These are phyloP conservation scores for Pristiophorus japonicus DNA, from an alignment of 2,113 vertebrate genomes.

Conservation along the genomic window DNA sequence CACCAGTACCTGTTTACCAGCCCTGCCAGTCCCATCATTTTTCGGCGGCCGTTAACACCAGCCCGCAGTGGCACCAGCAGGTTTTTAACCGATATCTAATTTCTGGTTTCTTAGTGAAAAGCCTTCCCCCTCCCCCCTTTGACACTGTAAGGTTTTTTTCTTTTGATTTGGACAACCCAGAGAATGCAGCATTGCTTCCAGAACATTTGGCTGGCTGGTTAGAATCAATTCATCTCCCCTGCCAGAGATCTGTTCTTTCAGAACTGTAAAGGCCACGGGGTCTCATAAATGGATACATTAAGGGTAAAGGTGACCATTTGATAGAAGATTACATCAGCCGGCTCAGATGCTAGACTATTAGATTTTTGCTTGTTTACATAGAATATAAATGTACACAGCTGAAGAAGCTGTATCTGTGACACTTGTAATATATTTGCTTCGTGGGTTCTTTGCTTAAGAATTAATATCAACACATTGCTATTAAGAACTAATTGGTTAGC, in stretches of 20 bases:
- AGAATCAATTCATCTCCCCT: background rate
- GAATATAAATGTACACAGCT: background rate
- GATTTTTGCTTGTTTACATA: background rate
- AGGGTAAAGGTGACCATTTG: background rate
- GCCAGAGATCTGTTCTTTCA: background rate
- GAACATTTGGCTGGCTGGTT: background rate
- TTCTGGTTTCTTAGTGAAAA: background rate
- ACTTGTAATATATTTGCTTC: no score
- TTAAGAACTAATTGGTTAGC: no score
- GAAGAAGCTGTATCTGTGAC: background rate
- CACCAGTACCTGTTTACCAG: no score
- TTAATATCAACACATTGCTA: no score
- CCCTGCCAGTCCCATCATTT: no score
- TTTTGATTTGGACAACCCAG: background rate
- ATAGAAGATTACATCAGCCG: background rate
- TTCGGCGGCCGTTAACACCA: no score
- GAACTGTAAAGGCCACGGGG: background rate
- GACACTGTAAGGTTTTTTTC: background rate
- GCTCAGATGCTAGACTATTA: background rate
- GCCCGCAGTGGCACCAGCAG: no score
- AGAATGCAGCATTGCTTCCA: background rate
- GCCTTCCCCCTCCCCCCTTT: background rate
- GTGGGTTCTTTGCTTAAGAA: no score
- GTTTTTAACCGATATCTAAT: no score
- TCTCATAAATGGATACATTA: background rate